Percentiles rank a stretch among this genome's conserved stretches.
These are phyloP conservation scores for Myopa tessellatipennis DNA, from an alignment of 2,888 invertebrate genomes.

Conservation along the genomic window DNA sequence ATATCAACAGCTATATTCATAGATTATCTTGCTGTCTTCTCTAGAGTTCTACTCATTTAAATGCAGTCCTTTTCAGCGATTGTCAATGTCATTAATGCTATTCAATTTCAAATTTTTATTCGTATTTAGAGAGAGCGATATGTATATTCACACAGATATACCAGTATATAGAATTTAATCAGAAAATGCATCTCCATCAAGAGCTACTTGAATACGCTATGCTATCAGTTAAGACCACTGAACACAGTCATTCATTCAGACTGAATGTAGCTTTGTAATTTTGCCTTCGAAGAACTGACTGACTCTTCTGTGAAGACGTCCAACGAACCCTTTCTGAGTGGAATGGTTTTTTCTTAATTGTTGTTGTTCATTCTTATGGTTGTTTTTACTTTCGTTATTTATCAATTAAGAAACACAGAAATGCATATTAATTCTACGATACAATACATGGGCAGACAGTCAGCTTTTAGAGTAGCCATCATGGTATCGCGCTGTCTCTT, in stretches of 20 bases:
- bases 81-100: background rate
- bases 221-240: slow-evolving; percentile 20
- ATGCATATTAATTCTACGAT: slow-evolving; percentile 37
- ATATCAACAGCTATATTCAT: too few relatives aligned
- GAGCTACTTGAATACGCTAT: slow-evolving; percentile 9
- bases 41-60: background rate
- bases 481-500: background rate
- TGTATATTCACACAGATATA: too few relatives aligned
- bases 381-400: slow-evolving; percentile 22
- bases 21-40: too few relatives aligned
- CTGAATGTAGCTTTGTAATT: background rate
- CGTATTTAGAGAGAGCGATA: background rate
- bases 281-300: background rate
- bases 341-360: background rate
- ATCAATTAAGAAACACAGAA: slow-evolving; percentile 37
- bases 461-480: background rate
- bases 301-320: background rate
- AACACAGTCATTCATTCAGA: slow-evolving; percentile 8
- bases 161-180: too few relatives aligned
- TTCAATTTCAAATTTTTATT: background rate
- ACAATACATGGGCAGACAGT: background rate
- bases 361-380: background rate
- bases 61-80: background rate
- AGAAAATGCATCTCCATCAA: slow-evolving; percentile 23
- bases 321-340: slow-evolving; percentile 29